Evolutionary conservation across 2,888 invertebrate species (phyloP).

Genomic region (Rhagophthalmus giganteus): DNA sequence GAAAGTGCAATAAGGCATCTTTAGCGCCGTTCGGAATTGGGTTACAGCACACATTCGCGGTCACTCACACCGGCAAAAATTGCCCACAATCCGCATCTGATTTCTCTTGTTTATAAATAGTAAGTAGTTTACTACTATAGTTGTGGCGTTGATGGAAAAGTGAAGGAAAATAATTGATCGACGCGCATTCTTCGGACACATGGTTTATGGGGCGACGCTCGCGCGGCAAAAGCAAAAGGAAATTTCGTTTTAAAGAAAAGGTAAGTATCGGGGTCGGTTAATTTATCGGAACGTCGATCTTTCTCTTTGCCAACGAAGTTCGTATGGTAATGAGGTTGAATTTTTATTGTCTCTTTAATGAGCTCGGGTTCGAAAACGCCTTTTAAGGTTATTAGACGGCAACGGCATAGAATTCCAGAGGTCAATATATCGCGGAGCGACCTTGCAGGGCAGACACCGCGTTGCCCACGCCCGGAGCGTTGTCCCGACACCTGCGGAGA

Average conservation of each 20-base stretch:
- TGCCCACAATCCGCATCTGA: constrained; percentile 41
- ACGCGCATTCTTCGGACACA: constrained; percentile 17
- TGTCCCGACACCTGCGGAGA: constrained; percentile 35
- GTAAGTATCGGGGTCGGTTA: not conserved
- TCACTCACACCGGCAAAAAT: constrained; percentile 39
- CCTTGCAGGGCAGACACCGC: constrained; percentile 35
- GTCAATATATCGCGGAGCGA: constrained; percentile 36
- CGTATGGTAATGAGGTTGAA: constrained; percentile 10
- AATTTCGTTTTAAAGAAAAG: not conserved
- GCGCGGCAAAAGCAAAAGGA: constrained; percentile 6
- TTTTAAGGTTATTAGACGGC: constrained; percentile 30
- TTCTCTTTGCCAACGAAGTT: constrained; percentile 1
- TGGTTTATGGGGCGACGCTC: constrained; percentile 4
- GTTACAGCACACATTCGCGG: constrained; percentile 47
- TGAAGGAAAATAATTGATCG: constrained; percentile 26
- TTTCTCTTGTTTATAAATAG: constrained; percentile 48
- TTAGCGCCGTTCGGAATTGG: constrained; percentile 45
- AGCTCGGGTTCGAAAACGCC: constrained; percentile 21
- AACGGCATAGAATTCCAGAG: constrained; percentile 31
- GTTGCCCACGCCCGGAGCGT: constrained; percentile 33
- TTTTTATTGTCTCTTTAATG: constrained; percentile 11
- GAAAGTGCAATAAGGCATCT: constrained; percentile 41
- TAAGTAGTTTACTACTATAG: constrained; percentile 41
- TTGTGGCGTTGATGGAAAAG: constrained; percentile 22
- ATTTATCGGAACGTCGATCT: not conserved